Conservation (phyloP, 2,888 invertebrate genomes). For the Cataglyphis altisquamis region DNA sequence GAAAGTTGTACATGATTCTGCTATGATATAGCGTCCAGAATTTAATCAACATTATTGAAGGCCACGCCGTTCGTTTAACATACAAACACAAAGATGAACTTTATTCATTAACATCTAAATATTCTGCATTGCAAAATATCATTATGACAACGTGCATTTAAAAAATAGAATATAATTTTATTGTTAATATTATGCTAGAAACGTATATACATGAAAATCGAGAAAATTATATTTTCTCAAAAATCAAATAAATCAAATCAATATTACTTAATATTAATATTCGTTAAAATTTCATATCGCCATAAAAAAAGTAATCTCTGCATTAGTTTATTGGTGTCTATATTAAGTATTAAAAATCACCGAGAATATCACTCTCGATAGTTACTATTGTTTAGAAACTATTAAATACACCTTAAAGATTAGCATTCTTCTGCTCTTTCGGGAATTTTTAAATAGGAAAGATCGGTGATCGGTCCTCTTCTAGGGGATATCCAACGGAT, state of each 20-base stretch:
- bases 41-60: slow-evolving; percentile 37
- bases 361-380: neutral
- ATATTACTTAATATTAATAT: slow-evolving; percentile 7
- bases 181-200: neutral
- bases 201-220: neutral
- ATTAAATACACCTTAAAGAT: neutral
- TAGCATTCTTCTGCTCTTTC: neutral
- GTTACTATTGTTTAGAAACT: neutral
- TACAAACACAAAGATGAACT: slow-evolving; percentile 23
- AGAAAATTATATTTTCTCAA: neutral
- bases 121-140: slow-evolving; percentile 10
- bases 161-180: neutral
- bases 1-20: slow-evolving; percentile 23
- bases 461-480: neutral
- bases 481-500: slow-evolving; percentile 63
- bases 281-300: neutral
- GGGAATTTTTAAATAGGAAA: slow-evolving; percentile 12
- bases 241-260: neutral
- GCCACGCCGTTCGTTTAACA: slow-evolving; percentile 8
- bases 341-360: neutral
- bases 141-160: neutral
- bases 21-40: slow-evolving; percentile 7
- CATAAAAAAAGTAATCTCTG: neutral
- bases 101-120: slow-evolving; percentile 28
- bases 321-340: neutral